Base-by-base conservation (phyloP, 2,797 vertebrate genomes). In the Alexandromys oeconomus region DNA sequence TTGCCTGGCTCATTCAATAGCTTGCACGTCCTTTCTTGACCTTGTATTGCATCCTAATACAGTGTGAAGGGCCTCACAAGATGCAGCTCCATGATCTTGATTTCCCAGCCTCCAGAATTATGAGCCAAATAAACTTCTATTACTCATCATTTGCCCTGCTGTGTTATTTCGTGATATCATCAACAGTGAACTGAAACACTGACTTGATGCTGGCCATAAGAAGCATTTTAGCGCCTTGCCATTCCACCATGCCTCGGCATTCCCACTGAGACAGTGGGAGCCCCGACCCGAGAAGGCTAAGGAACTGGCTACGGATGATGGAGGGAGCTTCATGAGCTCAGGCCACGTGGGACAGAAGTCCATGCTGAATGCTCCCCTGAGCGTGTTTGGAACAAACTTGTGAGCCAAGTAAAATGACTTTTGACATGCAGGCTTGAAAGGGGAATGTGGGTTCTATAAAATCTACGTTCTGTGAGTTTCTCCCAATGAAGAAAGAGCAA, bases 391-490 rank as follows among this genome's bases (percentile, higher is more conserved):
- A 63, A 51, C 61, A 85, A 67, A 63, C 59, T 48, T 80, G 37
- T 87, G 51, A 87, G 48, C 25, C 34, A 54, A 54, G 29, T 61
- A 37, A 51, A 91, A 80, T 89, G 87, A 2, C 13, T 61, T 65
- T 82, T 76, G 63, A 89, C 37, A 90, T 80, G 29, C 23, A 92
- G 90, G 59, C 27, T 87, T 81, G n/a, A 87, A 87, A 79, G 13
- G 31, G 67, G 21, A 34, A 12, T 19, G 15, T 31, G 82, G 8
- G 31, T 67, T 79, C 77, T 85, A 40, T 27, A 95, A 73, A 96
- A 93, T 40, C 15, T 23, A 31, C 25, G 6, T 59, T 88, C 40
- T 29, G 15, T 89, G 31, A 69, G 8, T 90, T 48, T 87, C 65
- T 87, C 46, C 81, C 57, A 86, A 3, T 61, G 17, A 91, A 89